Evolutionary conservation across 1,140 invertebrate species (phyloP).

Genomic region (Rhyzopertha dominica): DNA sequence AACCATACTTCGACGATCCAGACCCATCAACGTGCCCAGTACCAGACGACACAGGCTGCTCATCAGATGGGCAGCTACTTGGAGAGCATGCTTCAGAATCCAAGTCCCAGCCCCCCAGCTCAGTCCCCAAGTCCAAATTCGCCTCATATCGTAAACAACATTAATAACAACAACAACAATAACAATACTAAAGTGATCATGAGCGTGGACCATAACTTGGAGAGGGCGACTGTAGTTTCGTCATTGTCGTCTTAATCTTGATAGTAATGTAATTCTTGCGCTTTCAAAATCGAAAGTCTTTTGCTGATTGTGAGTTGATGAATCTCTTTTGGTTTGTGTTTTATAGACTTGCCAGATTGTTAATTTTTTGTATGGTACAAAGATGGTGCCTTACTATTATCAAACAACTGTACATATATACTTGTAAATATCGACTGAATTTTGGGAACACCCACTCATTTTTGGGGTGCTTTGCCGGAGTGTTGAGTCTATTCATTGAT

Average conservation of each 20-base stretch:
- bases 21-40: slow-evolving; percentile 25
- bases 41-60: slow-evolving; percentile 35
- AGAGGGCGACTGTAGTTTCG: slow-evolving; percentile 45
- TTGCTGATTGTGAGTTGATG: too few species aligned
- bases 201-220: slow-evolving; percentile 34
- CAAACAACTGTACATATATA: too few species aligned
- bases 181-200: slow-evolving; percentile 40
- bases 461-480: too few species aligned
- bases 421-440: too few species aligned
- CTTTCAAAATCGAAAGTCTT: too few species aligned
- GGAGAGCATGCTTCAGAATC: slow-evolving; percentile 28
- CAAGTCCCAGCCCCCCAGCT: slow-evolving; percentile 35
- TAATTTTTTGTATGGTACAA: too few species aligned
- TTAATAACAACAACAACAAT: slow-evolving; percentile 38
- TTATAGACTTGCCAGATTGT: too few species aligned
- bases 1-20: slow-evolving; percentile 28
- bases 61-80: slow-evolving; percentile 31
- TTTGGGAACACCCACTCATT: too few species aligned
- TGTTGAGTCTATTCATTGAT: too few species aligned
- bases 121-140: slow-evolving; percentile 37
- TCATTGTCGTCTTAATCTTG: slow-evolving; percentile 36
- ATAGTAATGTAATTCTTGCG: too few species aligned
- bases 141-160: slow-evolving; percentile 29
- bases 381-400: too few species aligned
- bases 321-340: too few species aligned